A percentile compares a stretch with the other conserved stretches of the same genome.
phyloP scores from a whole-genome alignment of 2,797 vertebrate genomes.

The Galaxias olidus region DNA sequence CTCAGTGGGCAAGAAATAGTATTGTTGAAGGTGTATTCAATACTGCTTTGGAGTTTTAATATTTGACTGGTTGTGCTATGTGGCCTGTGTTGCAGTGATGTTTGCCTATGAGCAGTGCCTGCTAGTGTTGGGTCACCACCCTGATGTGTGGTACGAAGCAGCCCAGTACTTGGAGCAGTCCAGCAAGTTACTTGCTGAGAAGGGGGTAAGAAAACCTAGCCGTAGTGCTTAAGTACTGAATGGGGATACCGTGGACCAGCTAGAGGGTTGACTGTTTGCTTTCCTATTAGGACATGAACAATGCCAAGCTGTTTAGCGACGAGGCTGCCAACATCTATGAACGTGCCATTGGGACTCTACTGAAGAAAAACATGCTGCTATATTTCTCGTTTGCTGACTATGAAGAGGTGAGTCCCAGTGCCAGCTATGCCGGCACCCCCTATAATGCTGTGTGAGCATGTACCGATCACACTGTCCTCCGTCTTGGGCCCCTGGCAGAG shows the following conservation, averaged over 20 bases:
- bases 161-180: constrained; percentile 98
- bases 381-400: constrained; percentile 99
- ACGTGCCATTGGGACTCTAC: constrained; percentile 95
- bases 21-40: no score
- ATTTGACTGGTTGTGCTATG: constrained; percentile 16
- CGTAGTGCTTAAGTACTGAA: background rate
- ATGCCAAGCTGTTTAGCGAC: constrained; percentile 97
- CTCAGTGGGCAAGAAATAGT: background rate
- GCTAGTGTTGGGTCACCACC: constrained; percentile 96
- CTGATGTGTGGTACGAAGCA: constrained; percentile 98
- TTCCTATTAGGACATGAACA: constrained; percentile 93
- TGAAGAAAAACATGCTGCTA: constrained; percentile 99
- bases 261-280: background rate
- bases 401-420: constrained; percentile 86
- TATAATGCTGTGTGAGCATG: no score
- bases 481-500: constrained; percentile 73
- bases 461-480: no score
- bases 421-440: no score
- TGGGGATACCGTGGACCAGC: background rate
- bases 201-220: constrained; percentile 82
- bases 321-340: constrained; percentile 99
- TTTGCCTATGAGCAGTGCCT: constrained; percentile 99
- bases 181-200: constrained; percentile 96
- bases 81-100: constrained; percentile 84
- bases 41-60: background rate